A percentile compares a stretch with the other conserved stretches of the same genome.
phyloP scores from a whole-genome alignment of 2,888 invertebrate species.

The Heteropelma amictum region DNA sequence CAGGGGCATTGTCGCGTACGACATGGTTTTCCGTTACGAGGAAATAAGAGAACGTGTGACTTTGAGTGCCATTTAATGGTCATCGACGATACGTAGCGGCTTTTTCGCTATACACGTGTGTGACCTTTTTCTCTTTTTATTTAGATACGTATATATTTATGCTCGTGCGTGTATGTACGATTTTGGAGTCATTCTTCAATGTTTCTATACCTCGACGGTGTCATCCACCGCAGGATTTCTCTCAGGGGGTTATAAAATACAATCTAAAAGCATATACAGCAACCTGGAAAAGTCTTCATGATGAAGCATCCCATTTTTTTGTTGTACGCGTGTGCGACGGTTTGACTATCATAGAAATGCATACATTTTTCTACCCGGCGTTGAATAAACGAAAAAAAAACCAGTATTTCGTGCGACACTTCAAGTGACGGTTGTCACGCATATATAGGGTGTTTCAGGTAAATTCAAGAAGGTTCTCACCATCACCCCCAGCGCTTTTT shows the following conservation, averaged over 20 bases:
- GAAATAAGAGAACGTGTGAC: constrained; percentile 26
- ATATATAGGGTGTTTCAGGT: no score
- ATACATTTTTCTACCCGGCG: neutral
- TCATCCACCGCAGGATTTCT: constrained; percentile 22
- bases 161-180: no score
- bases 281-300: neutral
- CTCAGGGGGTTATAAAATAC: constrained; percentile 12
- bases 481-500: no score
- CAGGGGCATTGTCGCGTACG: constrained; percentile 44
- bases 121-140: constrained; percentile 25
- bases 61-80: constrained; percentile 50
- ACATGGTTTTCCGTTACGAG: constrained; percentile 14
- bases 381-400: neutral
- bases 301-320: neutral
- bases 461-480: no score
- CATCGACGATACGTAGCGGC: constrained; percentile 20
- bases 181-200: constrained; percentile 15
- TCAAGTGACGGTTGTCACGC: no score
- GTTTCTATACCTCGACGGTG: constrained; percentile 2
- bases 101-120: constrained; percentile 10
- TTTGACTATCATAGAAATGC: no score
- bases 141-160: no score
- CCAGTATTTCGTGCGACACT: neutral
- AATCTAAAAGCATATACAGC: neutral
- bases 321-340: neutral